phyloP scores from a whole-genome alignment of 2,888 invertebrate genomes.

The Molanna angustata region DNA sequence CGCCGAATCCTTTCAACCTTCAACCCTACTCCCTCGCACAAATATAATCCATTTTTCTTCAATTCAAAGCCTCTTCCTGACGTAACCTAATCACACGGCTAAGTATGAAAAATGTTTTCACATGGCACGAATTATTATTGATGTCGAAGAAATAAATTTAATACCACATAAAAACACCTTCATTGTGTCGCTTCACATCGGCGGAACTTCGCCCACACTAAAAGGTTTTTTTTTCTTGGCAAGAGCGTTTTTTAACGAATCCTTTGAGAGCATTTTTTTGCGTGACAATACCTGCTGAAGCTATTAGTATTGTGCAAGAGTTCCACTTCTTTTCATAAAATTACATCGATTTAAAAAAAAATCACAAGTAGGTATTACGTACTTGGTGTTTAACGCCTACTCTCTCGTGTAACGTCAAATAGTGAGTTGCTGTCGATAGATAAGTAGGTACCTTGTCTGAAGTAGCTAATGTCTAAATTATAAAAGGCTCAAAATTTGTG shows the following conservation, averaged over 20 bases:
- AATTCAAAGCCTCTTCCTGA: slow-evolving; percentile 9
- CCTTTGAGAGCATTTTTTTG: slow-evolving; percentile 23
- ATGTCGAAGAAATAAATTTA: slow-evolving; percentile 24
- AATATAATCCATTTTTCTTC: slow-evolving; percentile 22
- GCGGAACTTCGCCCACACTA: slow-evolving; percentile 24
- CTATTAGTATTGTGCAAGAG: too few species aligned
- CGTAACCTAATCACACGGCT: slow-evolving; percentile 31
- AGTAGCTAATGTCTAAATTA: too few species aligned
- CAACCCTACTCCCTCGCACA: slow-evolving; percentile 25
- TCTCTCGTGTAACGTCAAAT: too few species aligned
- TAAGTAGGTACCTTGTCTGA: too few species aligned
- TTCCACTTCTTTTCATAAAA: too few species aligned
- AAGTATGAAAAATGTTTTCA: slow-evolving; percentile 25
- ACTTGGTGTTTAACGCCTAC: too few species aligned
- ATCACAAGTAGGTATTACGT: too few species aligned
- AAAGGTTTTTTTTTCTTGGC: slow-evolving; percentile 10
- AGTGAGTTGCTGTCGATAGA: too few species aligned
- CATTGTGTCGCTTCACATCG: slow-evolving; percentile 21
- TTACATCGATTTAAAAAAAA: too few species aligned
- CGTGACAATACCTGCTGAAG: slow-evolving; percentile 5
- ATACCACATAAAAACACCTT: slow-evolving; percentile 22
- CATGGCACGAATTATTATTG: slow-evolving; percentile 25
- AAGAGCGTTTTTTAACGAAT: slow-evolving; percentile 12
- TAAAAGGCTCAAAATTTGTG: too few species aligned
- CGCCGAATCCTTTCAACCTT: slow-evolving; percentile 32